phyloP scores from a whole-genome alignment of 2,888 invertebrate genomes.

The Trypoxylon attenuatum region DNA sequence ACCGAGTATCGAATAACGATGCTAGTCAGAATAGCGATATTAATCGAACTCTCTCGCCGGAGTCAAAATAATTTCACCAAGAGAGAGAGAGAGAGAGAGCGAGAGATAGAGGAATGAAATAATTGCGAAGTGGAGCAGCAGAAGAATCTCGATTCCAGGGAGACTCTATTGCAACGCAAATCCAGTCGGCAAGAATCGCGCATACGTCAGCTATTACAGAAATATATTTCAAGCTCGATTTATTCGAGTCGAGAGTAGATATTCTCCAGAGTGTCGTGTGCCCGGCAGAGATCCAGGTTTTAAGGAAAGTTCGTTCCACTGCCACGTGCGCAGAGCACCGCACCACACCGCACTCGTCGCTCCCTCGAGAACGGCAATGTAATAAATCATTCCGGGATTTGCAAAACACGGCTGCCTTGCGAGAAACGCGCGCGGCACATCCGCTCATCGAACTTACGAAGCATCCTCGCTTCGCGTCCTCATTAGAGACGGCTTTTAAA shows the following conservation, averaged over 20 bases:
- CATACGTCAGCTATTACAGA: constrained; percentile 48
- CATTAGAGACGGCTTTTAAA: constrained; percentile 22
- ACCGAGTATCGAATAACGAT: no score
- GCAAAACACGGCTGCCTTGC: constrained; percentile 9
- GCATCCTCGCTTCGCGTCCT: constrained; percentile 19
- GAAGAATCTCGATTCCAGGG: no score
- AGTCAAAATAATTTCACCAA: no score
- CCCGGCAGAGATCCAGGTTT: constrained; percentile 34
- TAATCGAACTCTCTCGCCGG: no score
- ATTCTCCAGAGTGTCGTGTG: constrained; percentile 38
- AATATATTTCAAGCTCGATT: constrained; percentile 55
- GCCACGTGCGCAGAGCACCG: neutral
- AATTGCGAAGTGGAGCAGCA: no score
- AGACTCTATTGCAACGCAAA: no score
- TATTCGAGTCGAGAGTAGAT: constrained; percentile 42
- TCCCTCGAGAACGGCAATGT: constrained; percentile 4
- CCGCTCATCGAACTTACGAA: constrained; percentile 33
- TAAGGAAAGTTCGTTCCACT: constrained; percentile 35
- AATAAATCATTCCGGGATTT: constrained; percentile 42
- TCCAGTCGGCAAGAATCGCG: constrained; percentile 48
- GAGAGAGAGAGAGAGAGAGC: no score
- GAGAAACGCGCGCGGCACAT: constrained; percentile 12
- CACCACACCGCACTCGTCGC: constrained; percentile 29
- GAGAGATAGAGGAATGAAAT: no score
- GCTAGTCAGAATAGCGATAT: no score